Percentiles rank a stretch among this genome's conserved stretches.
phyloP scores from a whole-genome alignment of 2,888 invertebrate genomes.

The Lobophora halterata region DNA sequence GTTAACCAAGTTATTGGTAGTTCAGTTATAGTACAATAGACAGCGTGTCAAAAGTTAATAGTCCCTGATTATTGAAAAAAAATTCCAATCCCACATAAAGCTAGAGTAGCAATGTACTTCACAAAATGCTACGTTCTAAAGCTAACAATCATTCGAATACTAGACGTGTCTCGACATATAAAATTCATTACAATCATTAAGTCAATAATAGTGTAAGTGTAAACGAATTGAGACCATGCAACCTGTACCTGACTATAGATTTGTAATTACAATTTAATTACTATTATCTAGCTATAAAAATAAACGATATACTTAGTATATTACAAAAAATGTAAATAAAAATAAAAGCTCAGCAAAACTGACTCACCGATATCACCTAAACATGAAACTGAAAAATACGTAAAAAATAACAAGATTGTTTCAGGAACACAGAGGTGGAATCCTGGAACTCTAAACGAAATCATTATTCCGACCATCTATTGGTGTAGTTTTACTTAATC shows the following conservation, averaged over 20 bases:
- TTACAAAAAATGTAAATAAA: conserved; percentile 66
- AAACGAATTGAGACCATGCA: conserved; percentile 45
- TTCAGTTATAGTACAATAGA: conserved; percentile 18
- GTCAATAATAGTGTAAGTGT: conserved; percentile 42
- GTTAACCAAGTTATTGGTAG: conserved; percentile 33
- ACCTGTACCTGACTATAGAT: conserved; percentile 48
- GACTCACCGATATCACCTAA: conserved; percentile 57
- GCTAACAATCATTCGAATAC: conserved; percentile 26
- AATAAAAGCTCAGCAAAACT: conserved; percentile 64
- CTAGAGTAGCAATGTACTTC: conserved; percentile 36
- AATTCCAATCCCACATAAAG: conserved; percentile 23
- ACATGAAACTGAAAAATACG: conserved; percentile 44
- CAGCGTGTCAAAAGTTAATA: conserved; percentile 20
- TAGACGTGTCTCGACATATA: conserved; percentile 36
- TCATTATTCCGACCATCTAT: conserved; percentile 62
- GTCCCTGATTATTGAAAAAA: conserved; percentile 8
- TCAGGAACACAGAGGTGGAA: conserved; percentile 66
- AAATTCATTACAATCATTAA: conserved; percentile 39
- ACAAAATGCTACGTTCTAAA: conserved; percentile 36
- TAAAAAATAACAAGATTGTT: conserved; percentile 51
- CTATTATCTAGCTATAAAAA: conserved; percentile 62
- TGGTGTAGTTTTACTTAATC: conserved; percentile 74
- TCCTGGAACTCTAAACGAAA: conserved; percentile 67
- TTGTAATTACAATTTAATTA: conserved; percentile 36
- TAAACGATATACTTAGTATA: conserved; percentile 68